phyloP scores from a whole-genome alignment of 2,113 vertebrate genomes.

The Naja naja region DNA sequence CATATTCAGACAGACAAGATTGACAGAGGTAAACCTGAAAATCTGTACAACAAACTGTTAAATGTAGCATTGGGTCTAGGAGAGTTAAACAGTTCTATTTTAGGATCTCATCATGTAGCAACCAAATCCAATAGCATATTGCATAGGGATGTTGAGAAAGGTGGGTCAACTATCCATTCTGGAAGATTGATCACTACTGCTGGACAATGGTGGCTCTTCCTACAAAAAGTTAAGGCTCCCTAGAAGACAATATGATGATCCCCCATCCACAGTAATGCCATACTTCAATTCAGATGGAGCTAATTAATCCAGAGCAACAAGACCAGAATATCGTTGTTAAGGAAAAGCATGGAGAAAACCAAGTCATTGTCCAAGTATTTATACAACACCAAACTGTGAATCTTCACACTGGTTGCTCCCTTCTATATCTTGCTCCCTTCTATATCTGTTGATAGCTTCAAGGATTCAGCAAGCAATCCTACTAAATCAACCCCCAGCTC shows the following conservation, averaged over 20 bases:
- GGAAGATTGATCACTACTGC: not conserved
- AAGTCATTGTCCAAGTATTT: not conserved
- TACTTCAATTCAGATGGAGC: not conserved
- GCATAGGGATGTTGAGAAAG: not conserved
- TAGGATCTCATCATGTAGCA: not conserved
- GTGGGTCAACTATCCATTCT: not conserved
- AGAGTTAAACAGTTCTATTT: not conserved
- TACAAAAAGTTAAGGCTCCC: not conserved
- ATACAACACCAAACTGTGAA: not conserved
- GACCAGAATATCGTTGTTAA: not conserved
- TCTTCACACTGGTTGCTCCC: not conserved
- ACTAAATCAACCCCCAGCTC: not conserved
- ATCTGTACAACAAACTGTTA: not conserved
- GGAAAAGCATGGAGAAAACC: not conserved
- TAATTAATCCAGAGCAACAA: not conserved
- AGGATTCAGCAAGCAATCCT: not conserved
- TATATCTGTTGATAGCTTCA: not conserved
- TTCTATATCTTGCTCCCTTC: not conserved
- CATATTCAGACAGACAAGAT: not conserved
- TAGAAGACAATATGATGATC: not conserved
- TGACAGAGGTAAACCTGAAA: not conserved
- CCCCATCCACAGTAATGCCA: not conserved
- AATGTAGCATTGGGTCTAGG: not conserved
- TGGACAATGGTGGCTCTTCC: not conserved
- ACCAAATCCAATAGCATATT: not conserved